Evolutionary conservation across 1,140 invertebrate species (phyloP).

Genomic region (Drosophila varians): DNA sequence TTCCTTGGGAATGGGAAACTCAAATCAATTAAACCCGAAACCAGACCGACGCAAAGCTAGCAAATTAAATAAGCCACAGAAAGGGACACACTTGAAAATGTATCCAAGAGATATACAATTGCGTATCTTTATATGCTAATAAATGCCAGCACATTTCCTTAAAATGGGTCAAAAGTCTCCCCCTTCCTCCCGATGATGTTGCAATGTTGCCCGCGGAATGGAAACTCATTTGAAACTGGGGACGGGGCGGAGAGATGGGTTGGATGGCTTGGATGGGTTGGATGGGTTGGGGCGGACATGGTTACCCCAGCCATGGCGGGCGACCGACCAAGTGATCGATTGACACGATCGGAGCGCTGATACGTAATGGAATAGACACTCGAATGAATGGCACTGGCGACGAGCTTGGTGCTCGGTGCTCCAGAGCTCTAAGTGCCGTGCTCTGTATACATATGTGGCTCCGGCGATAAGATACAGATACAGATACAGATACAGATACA

Average conservation of each 20-base stretch:
- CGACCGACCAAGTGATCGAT: conserved; percentile 71
- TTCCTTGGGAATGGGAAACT: neutral
- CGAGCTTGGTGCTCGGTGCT: conserved; percentile 34
- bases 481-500: conserved; percentile 19
- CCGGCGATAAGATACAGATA: conserved; percentile 15
- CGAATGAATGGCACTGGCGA: conserved; percentile 64
- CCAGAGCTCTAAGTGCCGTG: conserved; percentile 53
- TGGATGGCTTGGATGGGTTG: neutral
- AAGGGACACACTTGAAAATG: conserved; percentile 67
- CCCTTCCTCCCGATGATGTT: conserved; percentile 68
- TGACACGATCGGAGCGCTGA: conserved; percentile 82
- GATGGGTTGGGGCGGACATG: neutral
- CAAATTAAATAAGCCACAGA: conserved; percentile 31
- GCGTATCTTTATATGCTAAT: conserved; percentile 80
- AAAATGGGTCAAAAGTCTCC: conserved; percentile 83
- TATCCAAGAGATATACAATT: conserved; percentile 63
- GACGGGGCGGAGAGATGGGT: neutral
- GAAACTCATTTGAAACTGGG: conserved; percentile 44
- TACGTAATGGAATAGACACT: conserved; percentile 69
- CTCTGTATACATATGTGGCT: conserved; percentile 1
- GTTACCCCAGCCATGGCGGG: conserved; percentile 22
- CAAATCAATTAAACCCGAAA: conserved; percentile 6
- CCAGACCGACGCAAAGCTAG: conserved; percentile 15
- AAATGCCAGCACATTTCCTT: conserved; percentile 74
- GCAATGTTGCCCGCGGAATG: conserved; percentile 41